Percentiles rank a stretch among this genome's conserved stretches.
Evolutionary conservation across 2,113 vertebrate species (phyloP).

Genomic region (Reinhardtius hippoglossoides): DNA sequence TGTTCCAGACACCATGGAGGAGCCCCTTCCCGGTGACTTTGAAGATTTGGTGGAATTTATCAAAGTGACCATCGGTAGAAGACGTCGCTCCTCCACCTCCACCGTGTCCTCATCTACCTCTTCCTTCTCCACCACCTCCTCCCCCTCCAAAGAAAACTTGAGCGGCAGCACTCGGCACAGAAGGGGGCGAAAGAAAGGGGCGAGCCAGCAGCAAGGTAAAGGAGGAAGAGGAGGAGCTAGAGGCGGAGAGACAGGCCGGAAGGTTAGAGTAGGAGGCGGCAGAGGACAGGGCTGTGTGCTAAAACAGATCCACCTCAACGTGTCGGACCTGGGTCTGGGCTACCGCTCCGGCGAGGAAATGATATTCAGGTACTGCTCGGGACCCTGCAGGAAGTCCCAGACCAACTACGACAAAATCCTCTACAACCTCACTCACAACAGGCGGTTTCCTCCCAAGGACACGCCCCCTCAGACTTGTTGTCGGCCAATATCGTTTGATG

Average conservation of each 20-base stretch:
- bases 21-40: conserved; percentile 68
- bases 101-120: conserved; percentile 44
- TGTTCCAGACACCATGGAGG: conserved; percentile 61
- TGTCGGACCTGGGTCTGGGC: conserved; percentile 93
- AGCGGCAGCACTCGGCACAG: conserved; percentile 57
- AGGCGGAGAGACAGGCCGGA: conserved; percentile 31
- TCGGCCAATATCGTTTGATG: conserved; percentile 91
- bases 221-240: conserved; percentile 76
- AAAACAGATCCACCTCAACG: conserved; percentile 91
- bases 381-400: conserved; percentile 91
- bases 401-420: conserved; percentile 95
- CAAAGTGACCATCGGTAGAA: conserved; percentile 89
- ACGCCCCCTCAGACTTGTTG: conserved; percentile 89
- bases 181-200: conserved; percentile 46
- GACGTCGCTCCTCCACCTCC: conserved; percentile 83
- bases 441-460: conserved; percentile 85
- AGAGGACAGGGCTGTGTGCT: conserved; percentile 89
- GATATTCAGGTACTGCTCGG: conserved; percentile 94
- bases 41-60: conserved; percentile 91
- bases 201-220: conserved; percentile 67
- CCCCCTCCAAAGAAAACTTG: conserved; percentile 62
- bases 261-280: conserved; percentile 66
- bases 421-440: conserved; percentile 87
- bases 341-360: conserved; percentile 94
- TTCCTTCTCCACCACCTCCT: conserved; percentile 29